Evolutionary conservation across 2,797 vertebrate species (phyloP).

Genomic region (Gymnoscopelus microlampas): DNA sequence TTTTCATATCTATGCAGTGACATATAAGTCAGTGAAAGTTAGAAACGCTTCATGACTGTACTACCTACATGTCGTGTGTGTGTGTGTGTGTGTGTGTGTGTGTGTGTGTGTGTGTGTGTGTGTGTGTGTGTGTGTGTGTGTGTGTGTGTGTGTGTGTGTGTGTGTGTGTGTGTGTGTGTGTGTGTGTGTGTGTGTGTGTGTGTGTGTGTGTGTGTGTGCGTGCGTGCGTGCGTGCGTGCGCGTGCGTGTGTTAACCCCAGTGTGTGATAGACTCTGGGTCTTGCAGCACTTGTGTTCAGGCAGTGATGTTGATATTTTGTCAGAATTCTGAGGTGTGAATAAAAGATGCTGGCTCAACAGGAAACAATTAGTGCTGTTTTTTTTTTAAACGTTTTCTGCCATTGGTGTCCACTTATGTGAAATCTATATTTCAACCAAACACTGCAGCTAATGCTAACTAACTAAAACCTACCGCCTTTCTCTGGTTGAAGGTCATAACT

Average conservation of each 20-base stretch:
- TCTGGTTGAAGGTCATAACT: too few species aligned
- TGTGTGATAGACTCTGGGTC: constrained; percentile 44
- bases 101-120: constrained; percentile 19
- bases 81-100: constrained; percentile 16
- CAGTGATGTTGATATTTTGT: not conserved
- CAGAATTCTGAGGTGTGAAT: not conserved
- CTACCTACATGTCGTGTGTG: constrained; percentile 54
- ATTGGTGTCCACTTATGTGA: too few species aligned
- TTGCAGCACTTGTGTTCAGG: constrained; percentile 55
- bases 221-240: constrained; percentile 5
- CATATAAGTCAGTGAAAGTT: constrained; percentile 53
- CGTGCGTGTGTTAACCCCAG: constrained; percentile 27
- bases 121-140: not conserved
- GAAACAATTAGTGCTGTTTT: not conserved
- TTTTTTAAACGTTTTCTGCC: too few species aligned
- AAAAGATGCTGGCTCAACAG: constrained; percentile 2
- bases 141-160: not conserved
- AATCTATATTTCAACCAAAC: too few species aligned
- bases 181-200: constrained; percentile 16
- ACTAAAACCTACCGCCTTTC: too few species aligned
- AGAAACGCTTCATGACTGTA: constrained; percentile 54
- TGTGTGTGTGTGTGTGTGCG: not conserved
- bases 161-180: constrained; percentile 19
- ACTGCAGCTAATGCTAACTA: too few species aligned
- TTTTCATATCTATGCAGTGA: constrained; percentile 70